Base-by-base conservation (phyloP, 2,797 vertebrate genomes). In the Melanotaenia maccullochi region DNA sequence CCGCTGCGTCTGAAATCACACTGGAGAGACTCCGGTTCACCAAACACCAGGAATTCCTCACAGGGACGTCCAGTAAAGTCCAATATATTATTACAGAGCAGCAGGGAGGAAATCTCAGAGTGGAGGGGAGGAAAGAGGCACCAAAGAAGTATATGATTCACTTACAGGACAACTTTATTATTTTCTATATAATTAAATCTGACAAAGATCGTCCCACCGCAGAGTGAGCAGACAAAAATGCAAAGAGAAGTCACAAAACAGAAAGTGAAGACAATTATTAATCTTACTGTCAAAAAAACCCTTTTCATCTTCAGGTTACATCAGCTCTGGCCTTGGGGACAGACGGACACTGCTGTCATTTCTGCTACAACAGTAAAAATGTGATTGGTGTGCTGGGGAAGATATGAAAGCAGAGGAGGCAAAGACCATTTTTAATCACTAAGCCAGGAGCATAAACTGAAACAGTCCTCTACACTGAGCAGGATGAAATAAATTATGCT, bases 1-100 rank as follows among this genome's bases (percentile, higher is more conserved):
- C 88, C 78, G 13, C 85, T 69, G 81, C 42, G 87, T 90, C 87
- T 90, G 91, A 91, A 93, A 92, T 93, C 92, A 86, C 84, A 88
- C 87, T 79, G 81, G 81, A 89, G 87, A 85, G 86, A 92, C 84
- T 85, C 85, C 24, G 88, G 89, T 92, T 92, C 90, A 92, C 82
- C 85, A 92, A 93, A 92, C 92, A 86, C 87, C 68, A 93, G 91
- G 91, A 94, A 94, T 93, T 90, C 89, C 90, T 92, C 88, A 58
- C 18, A 61, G 88, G 90, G 88, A 92, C 60, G 77, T 93, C 87
- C 87, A 92, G 90, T 84, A 84, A 90, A 90, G 88, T 88, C 70
- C 89, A 91, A 91, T 90, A 90, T 92, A 91, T 93, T 89, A 93
- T 92, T 87, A 89, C 89, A 91, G 83, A 61, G 69, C 72, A 79